Evolutionary conservation across 2,113 vertebrate species (phyloP), one percentile per base, ranked within the genome.

Genomic region (Rhizomys pruinosus): DNA sequence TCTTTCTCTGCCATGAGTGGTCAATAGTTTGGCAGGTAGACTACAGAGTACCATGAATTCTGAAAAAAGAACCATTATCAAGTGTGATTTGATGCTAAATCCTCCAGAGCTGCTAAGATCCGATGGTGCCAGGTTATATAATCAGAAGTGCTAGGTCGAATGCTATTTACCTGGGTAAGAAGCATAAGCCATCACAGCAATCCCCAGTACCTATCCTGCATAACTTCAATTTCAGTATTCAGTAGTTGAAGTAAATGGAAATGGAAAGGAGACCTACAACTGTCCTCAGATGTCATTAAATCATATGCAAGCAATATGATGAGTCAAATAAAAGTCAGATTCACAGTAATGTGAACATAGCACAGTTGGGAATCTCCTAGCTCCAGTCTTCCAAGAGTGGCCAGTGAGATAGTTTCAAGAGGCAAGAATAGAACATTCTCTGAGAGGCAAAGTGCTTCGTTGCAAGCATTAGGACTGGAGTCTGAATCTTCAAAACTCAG

Each of bases 251-350:
- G 85, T 89, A 39, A 86, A 81, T 84, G 44, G 79, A 96, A 57
- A 32, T 68, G 78, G 84, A 55, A 63, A 78, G 78, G 34, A 85
- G 90, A 81, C 61, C 27, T 73, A 37, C 52, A 90, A 68, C 74
- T 93, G 55, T n/a, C 42, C 16, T 27, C 32, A 77, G 74, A 13
- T 77, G 66, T 61, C 79, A 76, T 96, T 78, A 93, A 95, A 72
- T 80, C 0, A 0, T 79, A 57, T 3, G 32, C 88, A 68, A 96
- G 93, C 77, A 59, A 29, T 2, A 61, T 22, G 37, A 52, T 37
- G 20, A 73, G n/a, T 72, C 61, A 74, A 57, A 73, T 69, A 7
- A 79, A 78, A 90, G 74, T 66, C 27, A 37, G 82, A 37, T 52
- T 34, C 76, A 22, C 27, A 15, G 10, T 63, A 68, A 69, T 2